Conservation (phyloP, 2,888 invertebrate genomes). For the Nipponacmea schrenckii region DNA sequence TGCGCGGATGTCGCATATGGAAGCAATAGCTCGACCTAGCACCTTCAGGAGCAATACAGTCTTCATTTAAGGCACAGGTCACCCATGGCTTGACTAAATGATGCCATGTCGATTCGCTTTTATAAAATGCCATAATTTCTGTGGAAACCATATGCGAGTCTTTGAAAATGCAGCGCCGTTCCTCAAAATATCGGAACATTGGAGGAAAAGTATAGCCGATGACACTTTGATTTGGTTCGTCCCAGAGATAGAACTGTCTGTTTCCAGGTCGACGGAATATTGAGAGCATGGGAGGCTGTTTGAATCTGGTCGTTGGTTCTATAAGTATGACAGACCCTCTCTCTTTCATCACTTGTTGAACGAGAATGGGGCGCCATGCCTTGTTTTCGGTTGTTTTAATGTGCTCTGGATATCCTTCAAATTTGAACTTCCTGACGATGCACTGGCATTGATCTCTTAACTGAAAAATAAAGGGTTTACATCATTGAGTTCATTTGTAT, state of each 20-base stretch:
- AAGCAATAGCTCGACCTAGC: slow-evolving; percentile 47
- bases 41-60: slow-evolving; percentile 47
- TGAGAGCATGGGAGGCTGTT: slow-evolving; percentile 39
- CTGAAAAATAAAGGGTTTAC: slow-evolving; percentile 38
- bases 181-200: slow-evolving; percentile 48
- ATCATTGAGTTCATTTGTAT: too few species aligned
- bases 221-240: slow-evolving; percentile 33
- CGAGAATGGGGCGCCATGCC: slow-evolving; percentile 52
- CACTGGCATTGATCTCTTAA: slow-evolving; percentile 47
- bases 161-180: slow-evolving; percentile 45
- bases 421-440: slow-evolving; percentile 46
- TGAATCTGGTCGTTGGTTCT: slow-evolving; percentile 43
- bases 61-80: slow-evolving; percentile 49
- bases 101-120: slow-evolving; percentile 46
- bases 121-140: slow-evolving; percentile 48
- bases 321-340: slow-evolving; percentile 51
- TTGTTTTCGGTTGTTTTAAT: slow-evolving; percentile 42
- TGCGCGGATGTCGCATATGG: slow-evolving; percentile 46
- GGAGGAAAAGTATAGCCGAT: slow-evolving; percentile 47
- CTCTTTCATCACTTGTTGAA: slow-evolving; percentile 48
- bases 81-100: slow-evolving; percentile 56
- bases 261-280: slow-evolving; percentile 43
- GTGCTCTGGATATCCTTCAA: slow-evolving; percentile 44
- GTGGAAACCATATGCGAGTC: slow-evolving; percentile 46
- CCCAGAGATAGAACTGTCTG: slow-evolving; percentile 50